Base-by-base conservation (phyloP, 2,113 vertebrate genomes). In the Potamarius usumacintae region DNA sequence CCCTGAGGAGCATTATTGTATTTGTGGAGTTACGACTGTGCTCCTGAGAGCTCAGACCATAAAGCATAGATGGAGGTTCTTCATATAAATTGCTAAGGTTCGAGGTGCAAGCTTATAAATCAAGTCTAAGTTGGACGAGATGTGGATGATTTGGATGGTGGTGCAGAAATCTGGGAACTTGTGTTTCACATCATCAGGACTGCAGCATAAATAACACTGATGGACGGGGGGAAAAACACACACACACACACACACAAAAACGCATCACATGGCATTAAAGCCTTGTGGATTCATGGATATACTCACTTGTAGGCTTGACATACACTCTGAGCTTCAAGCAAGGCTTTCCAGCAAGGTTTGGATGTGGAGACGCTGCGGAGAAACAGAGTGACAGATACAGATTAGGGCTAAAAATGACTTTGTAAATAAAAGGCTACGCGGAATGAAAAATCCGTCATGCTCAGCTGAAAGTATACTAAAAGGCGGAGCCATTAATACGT, bases 251-350 rank as follows among this genome's bases (percentile, higher is more conserved):
- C 34, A 42, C 34, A 30, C 30, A 30, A n/a, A n/a, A n/a, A 60
- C 11, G 12, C 57, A 62, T 82, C 7, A 58, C 12, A 87, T 53
- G 69, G 69, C 74, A 52, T 67, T 71, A 80, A 82, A 55, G 74
- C 58, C 30, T 71, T 2, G 5, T 18, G 50, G 72, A 80, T 30
- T 60, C 77, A 74, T 27, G 34, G 67, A 67, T 1, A 22, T 84
- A 95, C 95, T 95, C 67, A 97, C 97, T 97, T 74, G 96, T 96
- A 0, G 96, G 97, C 72, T 96, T 96, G 85, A 97, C 97, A 0
- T 98, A 99, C 86, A 98, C 96, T 90, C 97, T 97, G 86, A 99
- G 95, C 91, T 97, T 96, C 93, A 99, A 95, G 94, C 98, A 99
- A 60, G 96, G 95, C 87, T 94, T 96, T 91, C 97, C 97, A 89